These are phyloP conservation scores for Xenopus laevis DNA, from an alignment of 2,113 vertebrate species.

Conservation along the genomic window DNA sequence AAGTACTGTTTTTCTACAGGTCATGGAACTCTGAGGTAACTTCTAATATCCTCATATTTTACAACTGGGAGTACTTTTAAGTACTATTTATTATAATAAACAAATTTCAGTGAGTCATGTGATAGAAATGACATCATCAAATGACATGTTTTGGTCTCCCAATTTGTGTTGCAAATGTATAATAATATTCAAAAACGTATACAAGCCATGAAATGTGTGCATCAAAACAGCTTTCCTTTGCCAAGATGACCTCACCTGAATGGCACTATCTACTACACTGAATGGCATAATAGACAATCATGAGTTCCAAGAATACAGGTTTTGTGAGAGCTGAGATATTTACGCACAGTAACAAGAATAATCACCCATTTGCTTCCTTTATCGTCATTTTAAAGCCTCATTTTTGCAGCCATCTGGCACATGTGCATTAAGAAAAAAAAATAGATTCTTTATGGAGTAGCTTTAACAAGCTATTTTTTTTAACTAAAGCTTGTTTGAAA, in stretches of 20 bases:
- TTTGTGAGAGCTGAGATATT: neutral
- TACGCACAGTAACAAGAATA: neutral
- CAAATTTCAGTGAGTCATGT: no score
- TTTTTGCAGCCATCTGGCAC: constrained; percentile 48
- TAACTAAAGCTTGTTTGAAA: neutral
- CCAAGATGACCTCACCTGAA: neutral
- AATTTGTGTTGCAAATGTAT: no score
- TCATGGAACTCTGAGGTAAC: no score
- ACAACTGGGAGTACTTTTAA: no score
- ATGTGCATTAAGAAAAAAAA: constrained; percentile 30
- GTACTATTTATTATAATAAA: no score
- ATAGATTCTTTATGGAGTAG: neutral
- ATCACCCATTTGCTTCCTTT: constrained; percentile 42
- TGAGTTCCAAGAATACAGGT: neutral
- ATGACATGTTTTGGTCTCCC: no score
- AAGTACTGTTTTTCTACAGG: no score
- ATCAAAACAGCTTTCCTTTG: neutral
- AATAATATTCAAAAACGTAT: no score
- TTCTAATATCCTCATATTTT: no score
- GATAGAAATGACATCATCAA: no score
- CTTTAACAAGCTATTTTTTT: neutral
- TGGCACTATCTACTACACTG: neutral
- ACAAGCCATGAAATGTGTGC: no score
- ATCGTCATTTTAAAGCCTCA: constrained; percentile 51
- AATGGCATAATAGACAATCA: neutral